Evolutionary conservation across 2,888 invertebrate genomes (phyloP).

Genomic region (Autographa gamma): DNA sequence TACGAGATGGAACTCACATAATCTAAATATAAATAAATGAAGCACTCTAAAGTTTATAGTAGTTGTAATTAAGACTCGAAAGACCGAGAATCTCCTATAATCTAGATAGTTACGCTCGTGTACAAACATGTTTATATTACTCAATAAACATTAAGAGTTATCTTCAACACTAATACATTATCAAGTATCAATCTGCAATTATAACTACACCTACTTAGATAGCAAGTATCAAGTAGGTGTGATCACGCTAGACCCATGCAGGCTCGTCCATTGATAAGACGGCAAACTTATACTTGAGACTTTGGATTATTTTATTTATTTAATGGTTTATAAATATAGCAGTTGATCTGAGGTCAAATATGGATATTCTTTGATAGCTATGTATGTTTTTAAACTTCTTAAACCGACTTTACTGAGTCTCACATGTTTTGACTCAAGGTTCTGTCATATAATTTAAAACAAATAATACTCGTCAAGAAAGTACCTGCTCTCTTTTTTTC

Average conservation of each 20-base stretch:
- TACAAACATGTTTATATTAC: not conserved
- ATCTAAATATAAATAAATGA: too few species aligned
- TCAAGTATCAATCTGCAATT: not conserved
- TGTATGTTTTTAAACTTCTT: not conserved
- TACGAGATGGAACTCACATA: too few species aligned
- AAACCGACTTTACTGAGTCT: too few species aligned
- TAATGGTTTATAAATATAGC: not conserved
- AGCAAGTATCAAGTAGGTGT: not conserved
- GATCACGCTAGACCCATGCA: constrained; percentile 1
- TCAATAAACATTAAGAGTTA: not conserved
- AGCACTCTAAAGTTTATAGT: too few species aligned
- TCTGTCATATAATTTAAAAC: too few species aligned
- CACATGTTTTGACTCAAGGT: too few species aligned
- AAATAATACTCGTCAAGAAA: too few species aligned
- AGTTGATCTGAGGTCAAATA: not conserved
- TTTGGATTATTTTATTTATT: not conserved
- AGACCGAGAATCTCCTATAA: not conserved
- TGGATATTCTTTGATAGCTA: constrained; percentile 17
- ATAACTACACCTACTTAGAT: not conserved
- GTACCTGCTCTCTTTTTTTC: too few species aligned
- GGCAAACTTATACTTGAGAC: not conserved
- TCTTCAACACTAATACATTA: not conserved
- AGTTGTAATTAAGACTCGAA: not conserved
- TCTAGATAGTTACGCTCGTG: not conserved
- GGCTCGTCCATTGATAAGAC: not conserved